Base-by-base conservation (phyloP, 2,113 vertebrate species). In the Accipiter cooperii region DNA sequence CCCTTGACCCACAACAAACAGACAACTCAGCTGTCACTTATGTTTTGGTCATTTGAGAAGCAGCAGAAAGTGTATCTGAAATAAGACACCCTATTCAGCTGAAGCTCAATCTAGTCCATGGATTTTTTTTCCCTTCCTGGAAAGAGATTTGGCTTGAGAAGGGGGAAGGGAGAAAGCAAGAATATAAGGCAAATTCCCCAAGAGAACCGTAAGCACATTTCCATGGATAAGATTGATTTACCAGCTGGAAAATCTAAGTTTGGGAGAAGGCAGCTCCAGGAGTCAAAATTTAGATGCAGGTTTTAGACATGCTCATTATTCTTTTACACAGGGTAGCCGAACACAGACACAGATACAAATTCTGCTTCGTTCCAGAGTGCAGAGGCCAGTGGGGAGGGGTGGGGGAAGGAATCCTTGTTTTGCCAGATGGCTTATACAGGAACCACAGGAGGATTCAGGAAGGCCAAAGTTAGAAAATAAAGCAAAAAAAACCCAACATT, bases 11-110 rank as follows among this genome's bases (percentile, higher is more conserved):
- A 46, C 15, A 42, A 85, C 76, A 95, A 80, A 94, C 85, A 69
- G 84, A 80, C 90, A 97, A 93, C 87, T 97, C 94, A 93, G 92
- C 87, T 97, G 89, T 91, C 93, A 92, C 89, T 94, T 83, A 86
- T 51, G 70, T 87, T 91, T 94, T 85, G 70, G 90, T 92, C 77
- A 97, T 94, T 78, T 88, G 94, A 96, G 93, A 90, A 91, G 90
- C 84, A 94, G 73, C 68, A 90, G 74, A 92, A 92, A 94, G 91
- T 66, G 31, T 66, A 93, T 73, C 83, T 96, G 97, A 97, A 95
- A 95, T 55, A 44, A 89, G 94, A 96, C 51, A 95, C 81, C 40
- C 73, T 69, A 91, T 88, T 93, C 93, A 97, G 89, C 82, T 95
- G 60, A 83, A 95, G 91, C 90, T 82, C 78, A 66, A 88, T 66